Evolutionary conservation across 2,888 invertebrate species (phyloP), one percentile per base, ranked within the genome.

Genomic region (Tridacna crocea): DNA sequence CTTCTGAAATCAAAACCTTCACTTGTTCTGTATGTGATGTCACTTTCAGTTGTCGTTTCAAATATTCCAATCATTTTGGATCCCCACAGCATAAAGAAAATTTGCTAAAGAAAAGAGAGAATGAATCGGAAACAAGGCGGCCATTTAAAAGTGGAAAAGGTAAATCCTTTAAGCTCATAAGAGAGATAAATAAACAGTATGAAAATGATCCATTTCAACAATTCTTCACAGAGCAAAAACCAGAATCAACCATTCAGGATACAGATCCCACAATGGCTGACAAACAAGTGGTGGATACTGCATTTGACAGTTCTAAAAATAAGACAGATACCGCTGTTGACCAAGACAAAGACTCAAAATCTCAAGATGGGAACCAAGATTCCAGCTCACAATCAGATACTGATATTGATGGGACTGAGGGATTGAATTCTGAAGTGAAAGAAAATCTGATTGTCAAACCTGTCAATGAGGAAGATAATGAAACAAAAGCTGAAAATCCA

Each of bases 31-130:
- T 86, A 27, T 92, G 92, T 87, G 77, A 89, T 60, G 51, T 89
- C 26, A 84, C 88, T 47, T 91, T 91, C 77, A 77, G 82, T 27
- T 90, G 88, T 78, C 72, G 89, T 26, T 89, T 87, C 74, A 83
- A 85, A 19, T 92, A 91, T 79, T 89, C 90, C 19, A 87, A 84
- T 60, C 92, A 92, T 80, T 91, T 89, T 83, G 83, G 77, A 36
- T 77, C 77, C 36, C 66, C 76, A 77, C 65, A 68, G 24, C 88
- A 89, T 58, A 88, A 88, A 55, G 78, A 80, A 61, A 88, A 82
- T 24, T 70, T 77, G 19, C 58, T 72, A 11, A 70, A 70, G 17
- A n/a, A 51, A 51, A 70, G 48, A n/a, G 46, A 22, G 46, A 24
- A 47, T 22, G 22, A 24, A 51, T 12, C 51, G 26, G 70, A 70